These are phyloP conservation scores for Candidula unifasciata DNA, from an alignment of 2,888 invertebrate genomes.

Conservation along the genomic window DNA sequence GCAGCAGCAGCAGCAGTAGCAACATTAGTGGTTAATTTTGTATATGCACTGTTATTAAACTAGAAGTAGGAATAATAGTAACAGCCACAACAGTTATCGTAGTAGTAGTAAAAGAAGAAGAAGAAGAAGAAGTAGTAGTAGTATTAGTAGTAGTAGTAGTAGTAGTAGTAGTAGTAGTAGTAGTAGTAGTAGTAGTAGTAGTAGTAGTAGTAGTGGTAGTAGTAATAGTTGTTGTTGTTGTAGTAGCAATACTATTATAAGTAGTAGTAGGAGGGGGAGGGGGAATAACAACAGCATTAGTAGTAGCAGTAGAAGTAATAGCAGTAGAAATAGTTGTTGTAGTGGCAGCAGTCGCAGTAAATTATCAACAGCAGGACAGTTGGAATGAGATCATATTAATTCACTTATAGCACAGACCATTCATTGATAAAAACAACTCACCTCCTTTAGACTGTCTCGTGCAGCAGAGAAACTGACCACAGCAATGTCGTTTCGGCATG, in stretches of 20 bases:
- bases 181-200: slow-evolving; percentile 33
- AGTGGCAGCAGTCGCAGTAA: background rate
- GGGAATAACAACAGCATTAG: slow-evolving; percentile 1
- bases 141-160: slow-evolving; percentile 5
- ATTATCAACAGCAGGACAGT: background rate
- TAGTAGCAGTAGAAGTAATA: slow-evolving; percentile 4
- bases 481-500: background rate
- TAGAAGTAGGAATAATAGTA: background rate
- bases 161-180: slow-evolving; percentile 24
- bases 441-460: background rate
- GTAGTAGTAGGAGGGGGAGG: slow-evolving; percentile 4
- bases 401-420: too few relatives aligned
- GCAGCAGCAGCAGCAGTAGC: slow-evolving; percentile 28
- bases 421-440: background rate
- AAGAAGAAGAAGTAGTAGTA: background rate
- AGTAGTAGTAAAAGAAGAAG: slow-evolving; percentile 7
- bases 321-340: background rate
- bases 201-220: slow-evolving; percentile 21
- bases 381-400: too few relatives aligned
- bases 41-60: too few relatives aligned
- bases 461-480: slow-evolving; percentile 5
- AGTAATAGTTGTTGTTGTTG: slow-evolving; percentile 21
- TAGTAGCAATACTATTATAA: background rate
- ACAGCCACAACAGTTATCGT: background rate
- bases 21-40: too few relatives aligned